Base-by-base conservation (phyloP, 2,797 vertebrate genomes). In the Tamandua tetradactyla region DNA sequence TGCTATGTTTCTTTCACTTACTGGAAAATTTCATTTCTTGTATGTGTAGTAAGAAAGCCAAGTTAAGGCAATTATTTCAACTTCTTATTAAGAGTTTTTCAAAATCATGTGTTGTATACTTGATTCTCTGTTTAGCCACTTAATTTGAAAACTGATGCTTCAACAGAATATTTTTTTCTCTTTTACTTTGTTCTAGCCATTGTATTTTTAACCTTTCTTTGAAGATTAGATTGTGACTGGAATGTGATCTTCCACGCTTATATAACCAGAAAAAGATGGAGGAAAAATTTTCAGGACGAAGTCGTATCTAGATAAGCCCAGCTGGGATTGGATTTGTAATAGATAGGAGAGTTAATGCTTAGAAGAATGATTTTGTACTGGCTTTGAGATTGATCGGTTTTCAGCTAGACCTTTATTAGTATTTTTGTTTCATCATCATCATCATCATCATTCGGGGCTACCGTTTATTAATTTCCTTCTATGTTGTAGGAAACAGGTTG, bases 21-120 rank as follows among this genome's bases (percentile, higher is more conserved):
- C 93, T 96, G 95, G 92, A 76, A 95, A 87, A 92, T 75, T 94
- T 96, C 79, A 96, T 74, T 92, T 95, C 62, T 97, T 96, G 80
- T 69, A 89, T 97, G 86, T 96, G 69, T 91, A 97, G 97, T 96
- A 98, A 97, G 87, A 90, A 97, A 96, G 93, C 83, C 82, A 98
- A 97, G 94, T 94, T 96, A 89, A 91, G 96, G 76, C 32, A 96
- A 91, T 97, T 92, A 95, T 97, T 97, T 98, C 96, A 96, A 98
- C 97, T 98, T 95, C 95, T 96, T 97, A 97, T 96, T 96, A 95
- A 96, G 96, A 75, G 69, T 55, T 86, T 94, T 95, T 23, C 27
- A 80, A 75, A 95, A 75, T 91, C 57, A 75, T 85, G 12, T 62
- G n/a, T 72, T 82, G 81, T 72, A 72, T 85, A 40, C 87, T 75